Conservation (phyloP, 2,113 vertebrate species). For the Myocastor coypus region DNA sequence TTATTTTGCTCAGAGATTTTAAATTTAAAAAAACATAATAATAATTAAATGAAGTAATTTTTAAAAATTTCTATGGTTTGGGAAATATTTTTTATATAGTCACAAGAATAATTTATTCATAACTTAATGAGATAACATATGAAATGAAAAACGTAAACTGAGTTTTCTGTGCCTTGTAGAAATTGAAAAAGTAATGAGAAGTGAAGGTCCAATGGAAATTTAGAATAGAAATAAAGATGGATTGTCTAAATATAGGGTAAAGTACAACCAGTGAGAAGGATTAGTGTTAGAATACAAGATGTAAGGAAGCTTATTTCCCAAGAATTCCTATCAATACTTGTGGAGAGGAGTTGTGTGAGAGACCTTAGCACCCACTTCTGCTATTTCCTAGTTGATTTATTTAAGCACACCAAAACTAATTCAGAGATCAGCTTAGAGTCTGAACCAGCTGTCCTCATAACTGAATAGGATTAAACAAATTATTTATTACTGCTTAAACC, state of each 20-base stretch:
- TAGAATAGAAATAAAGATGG: not conserved
- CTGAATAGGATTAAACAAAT: conserved; percentile 66
- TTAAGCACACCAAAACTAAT: conserved; percentile 69
- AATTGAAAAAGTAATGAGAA: not conserved
- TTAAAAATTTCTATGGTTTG: not conserved
- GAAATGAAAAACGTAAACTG: not conserved
- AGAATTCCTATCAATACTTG: not conserved
- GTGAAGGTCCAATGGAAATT: not conserved
- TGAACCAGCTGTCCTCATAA: conserved; percentile 64
- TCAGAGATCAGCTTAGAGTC: conserved; percentile 62
- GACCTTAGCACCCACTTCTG: not conserved
- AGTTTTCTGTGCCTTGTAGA: not conserved
- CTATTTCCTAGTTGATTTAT: conserved; percentile 63
- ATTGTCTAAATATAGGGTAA: not conserved
- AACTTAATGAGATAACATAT: not conserved
- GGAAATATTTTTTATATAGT: not conserved
- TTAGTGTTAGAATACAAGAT: not conserved
- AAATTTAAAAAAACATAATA: not conserved
- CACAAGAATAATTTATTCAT: not conserved
- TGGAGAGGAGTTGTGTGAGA: not conserved
- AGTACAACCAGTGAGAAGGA: not conserved
- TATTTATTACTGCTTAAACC: conserved; percentile 74
- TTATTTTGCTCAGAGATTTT: not conserved
- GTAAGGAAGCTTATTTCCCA: not conserved
- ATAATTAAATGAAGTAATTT: not conserved